A percentile compares a stretch with the other conserved stretches of the same genome.
phyloP scores from a whole-genome alignment of 30 jellyfish, hydroid and myxozoan species.

The Aurelia aurita complex sp. Pacific region DNA sequence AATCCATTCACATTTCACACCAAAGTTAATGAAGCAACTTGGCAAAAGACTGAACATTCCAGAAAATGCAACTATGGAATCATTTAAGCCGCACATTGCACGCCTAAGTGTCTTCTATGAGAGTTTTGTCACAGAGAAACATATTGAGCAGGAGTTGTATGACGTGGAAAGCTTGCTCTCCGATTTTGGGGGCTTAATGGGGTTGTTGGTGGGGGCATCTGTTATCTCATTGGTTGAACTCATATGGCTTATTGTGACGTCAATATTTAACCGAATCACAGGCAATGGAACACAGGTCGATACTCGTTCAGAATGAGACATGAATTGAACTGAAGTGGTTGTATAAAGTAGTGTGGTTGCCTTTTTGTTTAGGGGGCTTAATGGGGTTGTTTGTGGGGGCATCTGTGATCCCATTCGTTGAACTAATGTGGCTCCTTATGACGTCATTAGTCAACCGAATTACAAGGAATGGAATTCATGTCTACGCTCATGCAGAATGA shows the following conservation, averaged over 20 bases:
- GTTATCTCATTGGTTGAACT: constrained; percentile 14
- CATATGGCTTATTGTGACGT: too few relatives aligned
- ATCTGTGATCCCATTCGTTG: constrained; percentile 8
- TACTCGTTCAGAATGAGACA: too few relatives aligned
- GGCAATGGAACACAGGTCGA: too few relatives aligned
- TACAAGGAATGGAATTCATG: too few relatives aligned
- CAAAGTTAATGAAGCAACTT: not conserved
- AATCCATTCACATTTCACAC: not conserved
- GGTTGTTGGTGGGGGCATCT: constrained; percentile 45
- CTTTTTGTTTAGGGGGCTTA: too few relatives aligned
- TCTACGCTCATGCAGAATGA: too few relatives aligned
- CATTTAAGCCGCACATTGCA: not conserved
- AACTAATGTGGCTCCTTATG: not conserved
- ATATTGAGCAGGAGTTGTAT: constrained; percentile 5
- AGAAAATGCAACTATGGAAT: not conserved
- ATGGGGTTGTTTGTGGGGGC: constrained; percentile 15
- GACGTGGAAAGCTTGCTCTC: constrained; percentile 13
- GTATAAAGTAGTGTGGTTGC: too few relatives aligned
- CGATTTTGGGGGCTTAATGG: constrained; percentile 53
- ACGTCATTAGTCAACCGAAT: not conserved
- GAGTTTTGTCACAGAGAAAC: constrained; percentile 11
- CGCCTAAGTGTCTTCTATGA: constrained; percentile 9
- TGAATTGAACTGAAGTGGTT: too few relatives aligned
- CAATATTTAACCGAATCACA: not conserved
- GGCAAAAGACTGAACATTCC: not conserved